Evolutionary conservation across 1,140 invertebrate species (phyloP).

Genomic region (Trichomalopsis sarcophagae): DNA sequence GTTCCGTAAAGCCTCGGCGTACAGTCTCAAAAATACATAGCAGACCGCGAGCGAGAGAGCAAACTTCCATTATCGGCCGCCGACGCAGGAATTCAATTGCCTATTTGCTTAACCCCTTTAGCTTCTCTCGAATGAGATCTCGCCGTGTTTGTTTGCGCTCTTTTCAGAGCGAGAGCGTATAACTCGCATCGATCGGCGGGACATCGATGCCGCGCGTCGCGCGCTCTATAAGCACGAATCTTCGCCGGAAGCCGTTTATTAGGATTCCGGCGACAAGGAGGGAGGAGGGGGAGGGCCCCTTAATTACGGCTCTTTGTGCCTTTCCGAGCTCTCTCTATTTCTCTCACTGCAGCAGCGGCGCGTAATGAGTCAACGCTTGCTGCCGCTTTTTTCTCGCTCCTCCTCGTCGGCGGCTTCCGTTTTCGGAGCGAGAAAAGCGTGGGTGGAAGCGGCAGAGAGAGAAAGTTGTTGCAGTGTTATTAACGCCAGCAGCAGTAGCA

Average conservation of each 20-base stretch:
- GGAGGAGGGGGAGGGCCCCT: not conserved
- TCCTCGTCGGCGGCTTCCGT: not conserved
- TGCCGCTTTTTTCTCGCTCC: not conserved
- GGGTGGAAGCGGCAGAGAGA: not conserved
- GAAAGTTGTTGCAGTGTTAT: not conserved
- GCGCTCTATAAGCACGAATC: not conserved
- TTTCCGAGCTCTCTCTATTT: not conserved
- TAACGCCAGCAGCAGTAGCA: not conserved
- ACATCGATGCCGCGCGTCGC: not conserved
- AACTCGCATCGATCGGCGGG: not conserved
- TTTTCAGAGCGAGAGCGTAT: no score
- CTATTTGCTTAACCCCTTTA: slow-evolving; percentile 2
- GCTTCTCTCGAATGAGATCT: not conserved
- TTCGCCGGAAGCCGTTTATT: slow-evolving; percentile 14
- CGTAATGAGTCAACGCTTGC: not conserved
- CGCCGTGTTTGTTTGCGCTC: not conserved
- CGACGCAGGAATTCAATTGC: not conserved
- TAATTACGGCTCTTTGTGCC: not conserved
- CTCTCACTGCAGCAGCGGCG: no score
- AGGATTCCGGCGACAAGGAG: not conserved
- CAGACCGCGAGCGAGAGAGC: not conserved
- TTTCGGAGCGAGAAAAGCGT: not conserved
- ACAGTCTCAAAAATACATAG: not conserved
- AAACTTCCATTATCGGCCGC: slow-evolving; percentile 15
- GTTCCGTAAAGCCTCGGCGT: not conserved